Evolutionary conservation across 2,797 vertebrate genomes (phyloP).

Genomic region (Pseudomugil gertrudae): DNA sequence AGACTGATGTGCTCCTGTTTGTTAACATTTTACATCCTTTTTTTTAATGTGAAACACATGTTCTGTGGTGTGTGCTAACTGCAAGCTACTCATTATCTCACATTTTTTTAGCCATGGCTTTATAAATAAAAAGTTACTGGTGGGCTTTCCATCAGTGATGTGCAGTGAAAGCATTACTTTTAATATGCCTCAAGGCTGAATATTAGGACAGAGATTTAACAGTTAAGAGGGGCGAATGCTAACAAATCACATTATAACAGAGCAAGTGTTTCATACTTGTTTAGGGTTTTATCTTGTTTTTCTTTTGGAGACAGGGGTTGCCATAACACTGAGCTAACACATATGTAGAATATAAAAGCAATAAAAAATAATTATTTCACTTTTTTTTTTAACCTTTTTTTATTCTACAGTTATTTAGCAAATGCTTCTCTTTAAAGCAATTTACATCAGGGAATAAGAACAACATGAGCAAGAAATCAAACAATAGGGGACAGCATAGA

Average conservation of each 20-base stretch:
- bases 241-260: neutral
- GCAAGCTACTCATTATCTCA: conserved; percentile 23
- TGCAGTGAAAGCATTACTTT: neutral
- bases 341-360: too few relatives aligned
- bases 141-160: neutral
- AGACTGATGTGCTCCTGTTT: conserved; percentile 63
- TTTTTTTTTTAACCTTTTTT: too few relatives aligned
- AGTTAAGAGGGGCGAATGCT: neutral
- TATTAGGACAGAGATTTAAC: neutral
- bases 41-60: conserved; percentile 69
- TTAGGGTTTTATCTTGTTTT: too few relatives aligned
- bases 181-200: neutral
- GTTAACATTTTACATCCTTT: conserved; percentile 62
- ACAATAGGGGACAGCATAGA: too few relatives aligned
- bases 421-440: too few relatives aligned
- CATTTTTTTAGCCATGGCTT: neutral
- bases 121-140: too few relatives aligned
- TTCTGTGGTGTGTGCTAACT: conserved; percentile 20
- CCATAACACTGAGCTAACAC: too few relatives aligned
- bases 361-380: too few relatives aligned
- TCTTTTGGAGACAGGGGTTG: too few relatives aligned
- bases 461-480: too few relatives aligned
- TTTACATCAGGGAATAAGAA: too few relatives aligned
- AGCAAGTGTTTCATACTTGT: neutral
- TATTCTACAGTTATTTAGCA: too few relatives aligned